Evolutionary conservation across 2,797 vertebrate species (phyloP).

Genomic region (Sebastes trivittatus): DNA sequence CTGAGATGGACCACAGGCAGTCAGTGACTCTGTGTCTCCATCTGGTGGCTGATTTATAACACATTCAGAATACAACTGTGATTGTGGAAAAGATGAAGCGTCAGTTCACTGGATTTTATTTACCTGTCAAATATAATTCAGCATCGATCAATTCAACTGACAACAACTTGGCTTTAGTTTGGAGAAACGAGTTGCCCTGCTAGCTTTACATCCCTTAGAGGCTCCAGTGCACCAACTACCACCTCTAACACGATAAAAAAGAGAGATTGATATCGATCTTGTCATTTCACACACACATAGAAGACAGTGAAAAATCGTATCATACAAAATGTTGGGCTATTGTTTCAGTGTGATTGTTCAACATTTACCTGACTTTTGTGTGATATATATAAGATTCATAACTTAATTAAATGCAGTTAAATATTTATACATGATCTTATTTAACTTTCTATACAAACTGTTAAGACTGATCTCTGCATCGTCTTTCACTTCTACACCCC

Average conservation of each 20-base stretch:
- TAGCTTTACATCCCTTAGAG: too few relatives aligned
- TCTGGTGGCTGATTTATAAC: background rate
- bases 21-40: background rate
- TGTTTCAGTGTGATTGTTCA: too few relatives aligned
- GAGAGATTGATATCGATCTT: background rate
- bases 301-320: background rate
- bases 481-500: background rate
- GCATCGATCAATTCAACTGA: background rate
- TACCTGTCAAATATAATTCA: background rate
- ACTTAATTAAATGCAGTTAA: background rate
- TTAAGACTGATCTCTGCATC: background rate
- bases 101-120: background rate
- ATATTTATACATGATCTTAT: background rate
- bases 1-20: background rate
- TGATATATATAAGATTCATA: background rate
- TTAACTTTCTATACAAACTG: background rate
- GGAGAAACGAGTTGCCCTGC: background rate
- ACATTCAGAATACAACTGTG: background rate
- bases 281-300: background rate
- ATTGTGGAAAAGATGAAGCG: accelerated
- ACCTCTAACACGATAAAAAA: background rate
- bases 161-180: background rate
- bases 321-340: background rate
- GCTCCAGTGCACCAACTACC: background rate
- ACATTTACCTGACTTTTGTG: background rate